Percentiles rank a stretch among this genome's conserved stretches.
phyloP scores from a whole-genome alignment of 1,140 invertebrate genomes.

The Tachypleus tridentatus region DNA sequence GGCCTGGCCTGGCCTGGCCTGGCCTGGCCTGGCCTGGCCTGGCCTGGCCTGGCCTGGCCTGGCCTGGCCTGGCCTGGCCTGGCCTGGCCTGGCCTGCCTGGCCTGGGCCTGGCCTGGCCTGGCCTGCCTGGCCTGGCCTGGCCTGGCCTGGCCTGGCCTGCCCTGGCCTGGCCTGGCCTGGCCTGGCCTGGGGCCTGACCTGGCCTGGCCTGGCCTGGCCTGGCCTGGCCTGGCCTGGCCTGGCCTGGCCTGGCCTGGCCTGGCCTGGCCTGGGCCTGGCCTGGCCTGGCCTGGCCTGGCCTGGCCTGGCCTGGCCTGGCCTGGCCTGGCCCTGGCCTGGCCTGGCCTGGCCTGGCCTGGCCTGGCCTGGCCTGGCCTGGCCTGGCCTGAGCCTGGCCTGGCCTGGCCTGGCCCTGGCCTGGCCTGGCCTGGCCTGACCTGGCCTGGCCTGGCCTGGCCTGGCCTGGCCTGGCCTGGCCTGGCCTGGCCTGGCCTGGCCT shows the following conservation, averaged over 20 bases:
- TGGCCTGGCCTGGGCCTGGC: constrained; percentile 26
- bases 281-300: constrained; percentile 23
- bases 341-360: constrained; percentile 19
- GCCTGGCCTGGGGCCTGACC: constrained; percentile 14
- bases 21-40: constrained; percentile 25
- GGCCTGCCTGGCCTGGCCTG: too few species aligned
- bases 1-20: constrained; percentile 26
- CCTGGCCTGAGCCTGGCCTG: constrained; percentile 22
- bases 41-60: constrained; percentile 25
- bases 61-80: constrained; percentile 22
- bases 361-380: constrained; percentile 25
- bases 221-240: constrained; percentile 17
- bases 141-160: constrained; percentile 25
- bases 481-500: constrained; percentile 22
- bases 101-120: too few species aligned
- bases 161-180: constrained; percentile 25
- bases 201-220: constrained; percentile 23
- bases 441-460: constrained; percentile 24
- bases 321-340: too few species aligned
- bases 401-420: too few species aligned
- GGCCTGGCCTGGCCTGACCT: constrained; percentile 23
- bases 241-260: constrained; percentile 21
- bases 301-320: constrained; percentile 25
- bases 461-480: constrained; percentile 23
- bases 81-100: constrained; percentile 20